These are phyloP conservation scores for Crotalus tigris DNA, from an alignment of 2,113 vertebrate genomes.

Conservation along the genomic window DNA sequence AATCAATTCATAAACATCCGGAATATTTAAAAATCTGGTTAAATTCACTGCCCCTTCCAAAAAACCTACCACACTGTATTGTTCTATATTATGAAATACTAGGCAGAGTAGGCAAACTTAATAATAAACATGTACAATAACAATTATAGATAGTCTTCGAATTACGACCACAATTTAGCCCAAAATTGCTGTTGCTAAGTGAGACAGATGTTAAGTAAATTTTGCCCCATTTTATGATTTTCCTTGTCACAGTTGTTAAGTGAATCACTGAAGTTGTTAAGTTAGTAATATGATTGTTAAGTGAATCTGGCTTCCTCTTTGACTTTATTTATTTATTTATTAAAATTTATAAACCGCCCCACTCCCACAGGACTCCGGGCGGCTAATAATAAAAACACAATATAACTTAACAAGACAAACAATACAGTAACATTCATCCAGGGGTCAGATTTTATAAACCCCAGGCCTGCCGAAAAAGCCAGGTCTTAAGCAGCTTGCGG, in stretches of 20 bases:
- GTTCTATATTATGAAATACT: background rate
- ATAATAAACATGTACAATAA: background rate
- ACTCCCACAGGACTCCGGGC: no score
- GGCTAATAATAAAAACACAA: no score
- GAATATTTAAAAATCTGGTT: background rate
- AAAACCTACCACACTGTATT: background rate
- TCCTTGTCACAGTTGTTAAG: background rate
- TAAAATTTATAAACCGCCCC: no score
- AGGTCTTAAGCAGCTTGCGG: no score
- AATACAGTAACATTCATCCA: no score
- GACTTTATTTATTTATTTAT: background rate
- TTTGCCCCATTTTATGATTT: background rate
- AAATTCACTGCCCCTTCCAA: background rate
- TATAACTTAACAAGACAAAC: no score
- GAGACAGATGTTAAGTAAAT: background rate
- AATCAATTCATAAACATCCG: background rate
- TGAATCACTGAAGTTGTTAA: background rate
- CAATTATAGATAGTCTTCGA: background rate
- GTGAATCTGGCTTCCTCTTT: background rate
- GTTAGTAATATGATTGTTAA: background rate
- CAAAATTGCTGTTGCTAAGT: background rate
- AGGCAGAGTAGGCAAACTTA: background rate
- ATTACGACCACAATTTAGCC: background rate
- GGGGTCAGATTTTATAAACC: no score
- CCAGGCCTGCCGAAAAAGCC: no score